phyloP scores from a whole-genome alignment of 1,140 invertebrate genomes.

The Halictus rubicundus region DNA sequence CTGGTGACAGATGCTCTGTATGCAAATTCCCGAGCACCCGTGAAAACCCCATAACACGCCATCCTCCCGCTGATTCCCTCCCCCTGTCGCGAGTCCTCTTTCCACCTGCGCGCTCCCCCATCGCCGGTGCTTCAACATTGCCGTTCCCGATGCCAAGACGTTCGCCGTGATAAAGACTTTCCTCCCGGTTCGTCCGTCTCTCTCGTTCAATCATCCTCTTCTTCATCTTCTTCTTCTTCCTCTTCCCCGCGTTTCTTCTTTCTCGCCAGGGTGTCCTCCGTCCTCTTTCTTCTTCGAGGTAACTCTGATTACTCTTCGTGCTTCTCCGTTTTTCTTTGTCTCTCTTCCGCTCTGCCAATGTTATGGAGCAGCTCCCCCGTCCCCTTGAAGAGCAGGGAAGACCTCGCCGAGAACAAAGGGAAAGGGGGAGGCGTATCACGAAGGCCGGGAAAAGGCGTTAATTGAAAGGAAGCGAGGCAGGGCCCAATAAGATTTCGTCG shows the following conservation, averaged over 20 bases:
- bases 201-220: not conserved
- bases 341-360: not conserved
- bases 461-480: constrained; percentile 69
- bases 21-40: constrained; percentile 78
- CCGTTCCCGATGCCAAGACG: constrained; percentile 56
- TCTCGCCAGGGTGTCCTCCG: not conserved
- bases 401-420: constrained; percentile 61
- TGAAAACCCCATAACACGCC: constrained; percentile 71
- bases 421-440: constrained; percentile 59
- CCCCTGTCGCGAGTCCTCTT: constrained; percentile 33
- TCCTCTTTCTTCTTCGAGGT: not conserved
- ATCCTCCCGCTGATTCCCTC: constrained; percentile 53
- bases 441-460: constrained; percentile 69
- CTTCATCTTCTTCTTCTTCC: not conserved
- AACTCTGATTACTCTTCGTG: not conserved
- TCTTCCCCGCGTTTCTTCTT: not conserved
- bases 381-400: not conserved
- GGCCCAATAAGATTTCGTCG: constrained; percentile 61
- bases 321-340: constrained; percentile 12
- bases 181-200: constrained; percentile 32
- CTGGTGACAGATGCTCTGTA: constrained; percentile 81
- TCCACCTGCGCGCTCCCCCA: constrained; percentile 56
- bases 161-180: constrained; percentile 70
- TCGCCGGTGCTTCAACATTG: constrained; percentile 54
- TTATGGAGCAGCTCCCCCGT: not conserved